These are phyloP conservation scores for Nomia melanderi DNA, from an alignment of 1,140 invertebrate genomes.

Conservation along the genomic window DNA sequence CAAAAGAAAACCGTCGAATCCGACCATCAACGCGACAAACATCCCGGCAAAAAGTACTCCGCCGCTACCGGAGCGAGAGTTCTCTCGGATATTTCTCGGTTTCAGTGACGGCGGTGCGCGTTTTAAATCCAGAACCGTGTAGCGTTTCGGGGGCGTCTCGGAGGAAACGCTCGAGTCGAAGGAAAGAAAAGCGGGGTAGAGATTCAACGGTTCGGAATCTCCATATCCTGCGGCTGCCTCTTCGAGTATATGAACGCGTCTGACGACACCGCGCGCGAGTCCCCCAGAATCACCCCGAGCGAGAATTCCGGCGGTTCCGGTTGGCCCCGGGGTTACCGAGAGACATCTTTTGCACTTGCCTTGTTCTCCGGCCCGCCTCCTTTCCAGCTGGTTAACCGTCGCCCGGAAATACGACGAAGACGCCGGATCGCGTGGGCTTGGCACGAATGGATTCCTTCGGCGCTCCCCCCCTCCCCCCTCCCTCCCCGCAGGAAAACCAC, in stretches of 20 bases:
- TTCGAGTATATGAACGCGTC: constrained; percentile 26
- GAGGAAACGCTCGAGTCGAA: constrained; percentile 25
- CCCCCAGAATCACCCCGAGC: constrained; percentile 19
- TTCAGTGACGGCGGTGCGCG: no score
- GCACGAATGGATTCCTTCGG: constrained; percentile 8
- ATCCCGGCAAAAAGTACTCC: no score
- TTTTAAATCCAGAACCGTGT: constrained; percentile 36
- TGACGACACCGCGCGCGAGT: constrained; percentile 18
- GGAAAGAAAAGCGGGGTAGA: constrained; percentile 35
- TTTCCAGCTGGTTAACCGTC: constrained; percentile 56
- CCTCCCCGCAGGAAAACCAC: no score
- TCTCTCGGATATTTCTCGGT: no score
- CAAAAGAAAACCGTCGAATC: no score
- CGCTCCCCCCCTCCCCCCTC: no score
- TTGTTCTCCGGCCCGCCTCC: constrained; percentile 28
- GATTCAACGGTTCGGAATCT: constrained; percentile 55
- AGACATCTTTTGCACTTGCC: constrained; percentile 43
- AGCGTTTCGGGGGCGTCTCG: background rate
- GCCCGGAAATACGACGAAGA: constrained; percentile 50
- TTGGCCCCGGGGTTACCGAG: constrained; percentile 23
- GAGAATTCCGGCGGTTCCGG: constrained; percentile 47
- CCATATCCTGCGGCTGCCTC: constrained; percentile 42
- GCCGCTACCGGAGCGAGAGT: no score
- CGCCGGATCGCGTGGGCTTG: constrained; percentile 2
- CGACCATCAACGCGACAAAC: no score